phyloP scores from a whole-genome alignment of 2,113 vertebrate species.

The Ahaetulla prasina region DNA sequence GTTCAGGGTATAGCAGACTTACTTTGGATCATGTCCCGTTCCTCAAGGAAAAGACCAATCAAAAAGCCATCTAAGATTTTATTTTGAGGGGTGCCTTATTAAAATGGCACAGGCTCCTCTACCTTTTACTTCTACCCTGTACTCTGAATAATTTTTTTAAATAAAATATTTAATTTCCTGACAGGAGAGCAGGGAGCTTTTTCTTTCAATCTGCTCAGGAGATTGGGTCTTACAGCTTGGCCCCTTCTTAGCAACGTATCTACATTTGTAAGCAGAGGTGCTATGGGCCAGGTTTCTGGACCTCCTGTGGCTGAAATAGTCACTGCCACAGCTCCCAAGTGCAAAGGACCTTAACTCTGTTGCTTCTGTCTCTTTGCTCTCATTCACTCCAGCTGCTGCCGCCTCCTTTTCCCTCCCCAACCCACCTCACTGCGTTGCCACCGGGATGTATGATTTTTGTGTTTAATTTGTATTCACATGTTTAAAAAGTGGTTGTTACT shows the following conservation, averaged over 20 bases:
- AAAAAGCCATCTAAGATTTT: background rate
- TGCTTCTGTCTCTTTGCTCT: background rate
- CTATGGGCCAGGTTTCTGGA: background rate
- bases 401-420: background rate
- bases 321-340: constrained; percentile 8
- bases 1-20: background rate
- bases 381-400: constrained; percentile 6
- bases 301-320: background rate
- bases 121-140: background rate
- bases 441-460: constrained; percentile 32
- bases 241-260: constrained; percentile 4
- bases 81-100: background rate
- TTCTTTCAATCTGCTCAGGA: constrained; percentile 17
- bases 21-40: background rate
- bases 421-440: constrained; percentile 21
- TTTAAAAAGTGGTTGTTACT: constrained; percentile 26
- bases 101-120: background rate
- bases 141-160: background rate
- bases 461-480: constrained; percentile 33
- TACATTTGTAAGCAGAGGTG: constrained; percentile 32
- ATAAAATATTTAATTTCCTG: background rate
- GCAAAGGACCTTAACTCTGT: background rate
- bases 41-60: background rate
- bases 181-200: background rate
- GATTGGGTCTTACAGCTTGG: background rate